Base-by-base conservation (phyloP, 2,888 invertebrate species). In the Muscina levida region DNA sequence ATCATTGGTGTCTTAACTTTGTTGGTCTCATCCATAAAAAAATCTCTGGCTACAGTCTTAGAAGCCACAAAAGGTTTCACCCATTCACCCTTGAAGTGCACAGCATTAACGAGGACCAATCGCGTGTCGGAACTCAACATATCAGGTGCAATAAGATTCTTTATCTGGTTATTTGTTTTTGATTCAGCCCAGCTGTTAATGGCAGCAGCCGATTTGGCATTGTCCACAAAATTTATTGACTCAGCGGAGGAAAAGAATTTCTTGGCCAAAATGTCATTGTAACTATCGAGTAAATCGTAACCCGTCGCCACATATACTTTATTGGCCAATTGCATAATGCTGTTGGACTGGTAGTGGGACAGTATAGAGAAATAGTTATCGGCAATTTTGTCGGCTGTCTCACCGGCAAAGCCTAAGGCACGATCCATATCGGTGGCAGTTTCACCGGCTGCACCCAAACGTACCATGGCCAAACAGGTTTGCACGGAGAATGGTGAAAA, bases 61-160 rank as follows among this genome's bases (percentile, higher is more conserved):
- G 84, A 83, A 3, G 91, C 86, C 17, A 94, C 85, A 86, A 97
- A 98, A 85, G 93, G 91, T 67, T 92, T 87, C 56, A 91, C 89
- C 97, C 97, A 97, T 39, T 92, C 91, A 17, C 95, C 95, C 91
- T 96, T 96, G 91, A 97, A 97, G 88, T 97, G 95, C 22, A 97
- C 93, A 1, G 97, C 97, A 88, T 96, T 97, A 0, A 96, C 92
- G 13, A 97, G 92, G 2, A 97, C 94, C 82, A 96, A 87, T 37
- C 93, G 91, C 1, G 95, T 95, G 0, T 89, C 82, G 0, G 74
- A 19, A 85, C 90, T 84, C 8, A 96, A 85, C 85, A 91, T 91
- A 78, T 91, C 93, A 0, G 93, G 24, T 0, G 91, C 85, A 56
- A 98, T 91, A 2, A 98, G 91, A 85, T 97, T 91, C 84, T 94